A percentile compares a stretch with the other conserved stretches of the same genome.
Conservation (phyloP, 2,888 invertebrate genomes). For the Sicus ferrugineus region DNA sequence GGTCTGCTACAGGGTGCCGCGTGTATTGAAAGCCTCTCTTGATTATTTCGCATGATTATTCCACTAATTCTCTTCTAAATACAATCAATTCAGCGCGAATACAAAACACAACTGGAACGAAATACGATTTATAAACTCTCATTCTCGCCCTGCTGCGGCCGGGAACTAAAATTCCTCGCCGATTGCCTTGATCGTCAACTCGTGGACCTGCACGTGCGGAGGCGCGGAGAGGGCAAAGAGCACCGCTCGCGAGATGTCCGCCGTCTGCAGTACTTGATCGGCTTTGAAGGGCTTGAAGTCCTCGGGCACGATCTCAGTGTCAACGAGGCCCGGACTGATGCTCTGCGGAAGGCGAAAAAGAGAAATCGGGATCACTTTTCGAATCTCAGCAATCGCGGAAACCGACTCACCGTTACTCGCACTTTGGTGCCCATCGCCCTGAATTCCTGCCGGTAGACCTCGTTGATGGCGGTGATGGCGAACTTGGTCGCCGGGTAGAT, state of each 20-base stretch:
- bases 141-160: too few relatives aligned
- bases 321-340: slow-evolving; percentile 47
- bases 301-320: slow-evolving; percentile 52
- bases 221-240: slow-evolving; percentile 33
- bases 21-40: not conserved
- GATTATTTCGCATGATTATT: not conserved
- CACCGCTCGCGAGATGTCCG: slow-evolving; percentile 35
- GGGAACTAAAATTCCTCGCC: slow-evolving; percentile 46
- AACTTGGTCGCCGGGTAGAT: slow-evolving; percentile 52
- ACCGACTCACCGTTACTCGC: slow-evolving; percentile 45
- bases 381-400: not conserved
- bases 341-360: slow-evolving; percentile 33
- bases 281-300: slow-evolving; percentile 28
- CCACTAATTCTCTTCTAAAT: too few relatives aligned
- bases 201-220: slow-evolving; percentile 38
- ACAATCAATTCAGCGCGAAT: too few relatives aligned
- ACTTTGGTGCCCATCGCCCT: slow-evolving; percentile 43
- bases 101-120: too few relatives aligned
- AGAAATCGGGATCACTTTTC: not conserved
- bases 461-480: slow-evolving; percentile 54
- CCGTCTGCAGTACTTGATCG: slow-evolving; percentile 44
- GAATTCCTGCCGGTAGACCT: slow-evolving; percentile 54
- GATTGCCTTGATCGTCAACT: slow-evolving; percentile 50
- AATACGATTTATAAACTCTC: too few relatives aligned
- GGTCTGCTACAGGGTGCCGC: not conserved